Evolutionary conservation across 2,113 vertebrate species (phyloP).

Genomic region (Hydropotes inermis): DNA sequence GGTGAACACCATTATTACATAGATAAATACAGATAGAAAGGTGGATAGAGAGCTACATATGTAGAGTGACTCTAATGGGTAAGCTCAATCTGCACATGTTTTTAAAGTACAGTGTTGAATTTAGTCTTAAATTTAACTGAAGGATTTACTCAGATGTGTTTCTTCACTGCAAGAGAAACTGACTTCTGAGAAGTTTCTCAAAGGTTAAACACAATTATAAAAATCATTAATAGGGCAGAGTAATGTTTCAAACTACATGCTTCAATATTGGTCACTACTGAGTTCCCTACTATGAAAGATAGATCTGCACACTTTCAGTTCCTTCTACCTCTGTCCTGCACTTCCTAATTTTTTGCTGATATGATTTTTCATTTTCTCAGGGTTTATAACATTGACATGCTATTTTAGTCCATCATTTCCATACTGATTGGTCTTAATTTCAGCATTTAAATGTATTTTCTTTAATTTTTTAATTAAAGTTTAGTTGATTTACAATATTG

Average conservation of each 20-base stretch:
- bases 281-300: not conserved
- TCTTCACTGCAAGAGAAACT: not conserved
- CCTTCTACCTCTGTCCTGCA: not conserved
- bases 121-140: not conserved
- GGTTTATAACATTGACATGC: not conserved
- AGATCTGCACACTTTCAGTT: not conserved
- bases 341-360: not conserved
- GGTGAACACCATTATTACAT: not conserved
- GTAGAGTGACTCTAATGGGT: not conserved
- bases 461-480: not conserved
- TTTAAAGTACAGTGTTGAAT: not conserved
- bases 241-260: not conserved
- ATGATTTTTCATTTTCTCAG: not conserved
- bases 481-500: not conserved
- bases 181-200: not conserved
- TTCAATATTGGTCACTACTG: not conserved
- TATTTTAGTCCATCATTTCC: not conserved
- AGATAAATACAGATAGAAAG: not conserved
- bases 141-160: not conserved
- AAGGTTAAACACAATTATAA: constrained; percentile 22
- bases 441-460: not conserved
- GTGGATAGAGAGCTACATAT: not conserved
- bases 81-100: not conserved
- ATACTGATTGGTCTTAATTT: not conserved
- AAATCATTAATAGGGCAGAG: not conserved